Evolutionary conservation across 2,888 invertebrate genomes (phyloP).

Genomic region (Harpalus rubripes): DNA sequence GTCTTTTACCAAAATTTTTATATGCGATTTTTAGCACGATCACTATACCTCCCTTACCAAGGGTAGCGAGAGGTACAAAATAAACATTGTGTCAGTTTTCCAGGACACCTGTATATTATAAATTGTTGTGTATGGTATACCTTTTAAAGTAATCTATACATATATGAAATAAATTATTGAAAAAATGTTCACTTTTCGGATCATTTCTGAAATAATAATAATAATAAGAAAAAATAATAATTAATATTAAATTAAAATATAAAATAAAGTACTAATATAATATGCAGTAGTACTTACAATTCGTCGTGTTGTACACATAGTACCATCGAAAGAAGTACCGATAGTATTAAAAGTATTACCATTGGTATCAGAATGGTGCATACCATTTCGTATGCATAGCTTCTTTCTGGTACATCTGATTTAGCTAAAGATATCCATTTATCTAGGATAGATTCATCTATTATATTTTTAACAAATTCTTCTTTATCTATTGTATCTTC

Average conservation of each 20-base stretch:
- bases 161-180: conserved; percentile 85
- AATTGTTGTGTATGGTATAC: background rate
- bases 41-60: no score
- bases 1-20: no score
- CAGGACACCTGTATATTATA: no score
- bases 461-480: conserved; percentile 73
- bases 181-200: conserved; percentile 83
- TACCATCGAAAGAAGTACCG: conserved; percentile 84
- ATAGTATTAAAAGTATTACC: conserved; percentile 83
- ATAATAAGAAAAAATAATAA: conserved; percentile 49
- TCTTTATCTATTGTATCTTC: conserved; percentile 75
- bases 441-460: conserved; percentile 76
- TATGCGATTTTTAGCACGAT: no score
- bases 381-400: conserved; percentile 84
- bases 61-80: no score
- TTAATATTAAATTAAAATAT: conserved; percentile 16
- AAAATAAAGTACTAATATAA: background rate
- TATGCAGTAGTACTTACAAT: conserved; percentile 81
- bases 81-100: no score
- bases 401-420: conserved; percentile 83
- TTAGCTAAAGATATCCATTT: conserved; percentile 83
- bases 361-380: conserved; percentile 86
- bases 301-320: conserved; percentile 88
- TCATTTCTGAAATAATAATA: conserved; percentile 80
- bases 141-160: conserved; percentile 81